Conservation (phyloP, 2,113 vertebrate genomes). For the Vicugna pacos region DNA sequence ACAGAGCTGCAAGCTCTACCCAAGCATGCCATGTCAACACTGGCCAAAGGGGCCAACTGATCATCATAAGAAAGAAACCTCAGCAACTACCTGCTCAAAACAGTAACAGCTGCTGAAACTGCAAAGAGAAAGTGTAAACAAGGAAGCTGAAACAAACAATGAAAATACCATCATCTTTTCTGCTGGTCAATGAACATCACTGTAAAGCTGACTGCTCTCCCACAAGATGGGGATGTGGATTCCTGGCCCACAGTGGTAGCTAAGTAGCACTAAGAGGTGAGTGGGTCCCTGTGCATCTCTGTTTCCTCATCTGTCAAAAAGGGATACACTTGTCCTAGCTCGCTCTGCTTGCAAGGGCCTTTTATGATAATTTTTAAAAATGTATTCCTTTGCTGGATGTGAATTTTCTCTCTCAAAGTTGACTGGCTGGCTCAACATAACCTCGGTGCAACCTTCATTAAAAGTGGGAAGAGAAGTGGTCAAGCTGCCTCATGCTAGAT, state of each 20-base stretch:
- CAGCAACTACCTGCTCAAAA: not conserved
- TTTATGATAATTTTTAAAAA: not conserved
- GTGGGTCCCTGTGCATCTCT: not conserved
- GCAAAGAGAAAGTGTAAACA: not conserved
- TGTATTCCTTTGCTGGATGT: not conserved
- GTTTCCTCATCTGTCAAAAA: not conserved
- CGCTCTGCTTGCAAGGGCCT: not conserved
- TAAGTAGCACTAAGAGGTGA: not conserved
- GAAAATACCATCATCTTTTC: not conserved
- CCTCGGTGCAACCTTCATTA: conserved; percentile 7
- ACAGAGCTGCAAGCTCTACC: not conserved
- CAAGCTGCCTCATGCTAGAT: not conserved
- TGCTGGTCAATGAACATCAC: not conserved
- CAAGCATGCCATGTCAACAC: not conserved
- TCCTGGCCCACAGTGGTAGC: not conserved
- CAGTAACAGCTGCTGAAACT: not conserved
- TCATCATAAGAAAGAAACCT: not conserved
- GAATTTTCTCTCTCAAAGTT: conserved; percentile 40
- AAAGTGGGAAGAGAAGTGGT: not conserved
- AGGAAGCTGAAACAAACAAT: not conserved
- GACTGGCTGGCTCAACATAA: not conserved
- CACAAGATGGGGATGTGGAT: not conserved
- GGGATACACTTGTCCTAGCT: not conserved
- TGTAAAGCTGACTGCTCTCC: not conserved
- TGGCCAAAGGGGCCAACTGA: not conserved